Evolutionary conservation across 2,888 invertebrate genomes (phyloP), one percentile per base, ranked within the genome.

Genomic region (Tipula vernalis): DNA sequence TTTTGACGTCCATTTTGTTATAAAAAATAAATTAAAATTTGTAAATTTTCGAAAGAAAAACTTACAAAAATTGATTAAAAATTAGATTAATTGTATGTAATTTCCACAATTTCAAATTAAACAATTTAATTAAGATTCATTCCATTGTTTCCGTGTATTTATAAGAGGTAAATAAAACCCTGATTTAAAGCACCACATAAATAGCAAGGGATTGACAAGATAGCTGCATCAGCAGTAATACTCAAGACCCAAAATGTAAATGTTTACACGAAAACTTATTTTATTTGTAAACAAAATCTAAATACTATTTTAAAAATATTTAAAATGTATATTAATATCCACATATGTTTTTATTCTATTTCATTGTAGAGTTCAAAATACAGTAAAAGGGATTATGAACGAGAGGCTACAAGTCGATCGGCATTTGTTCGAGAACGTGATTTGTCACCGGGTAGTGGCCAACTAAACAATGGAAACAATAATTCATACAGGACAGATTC

Each of bases 401-500:
- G 91, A 88, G 91, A 91, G 92, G 91, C 89, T 90, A 88, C 88
- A 83, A 88, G 88, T 87, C 91, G 91, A 89, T 90, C 91, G 88
- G 85, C 87, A 83, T 90, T 90, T 89, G 90, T 91, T 6, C 88
- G 88, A 36, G 91, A 91, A 88, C 90, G 91, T 88, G 91, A 91
- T 89, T 89, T 91, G 88, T 91, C 91, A 87, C 91, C 91, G 86
- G 88, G 88, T 89, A 89, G 88, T 89, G 92, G 92, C 89, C 51
- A 57, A 39, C 36, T 86, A 86, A 86, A 86, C 39, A 86, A 86
- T 86, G 86, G 86, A 93, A 93, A 91, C 93, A 95, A 95, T 93
- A 96, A 93, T 93, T 94, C 93, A 90, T 96, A 94, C 91, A 94
- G 94, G 91, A 95, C 94, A 91, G 94, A 95, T 90, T 95, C 95